phyloP scores from a whole-genome alignment of 2,113 vertebrate species.

The Passer domesticus region DNA sequence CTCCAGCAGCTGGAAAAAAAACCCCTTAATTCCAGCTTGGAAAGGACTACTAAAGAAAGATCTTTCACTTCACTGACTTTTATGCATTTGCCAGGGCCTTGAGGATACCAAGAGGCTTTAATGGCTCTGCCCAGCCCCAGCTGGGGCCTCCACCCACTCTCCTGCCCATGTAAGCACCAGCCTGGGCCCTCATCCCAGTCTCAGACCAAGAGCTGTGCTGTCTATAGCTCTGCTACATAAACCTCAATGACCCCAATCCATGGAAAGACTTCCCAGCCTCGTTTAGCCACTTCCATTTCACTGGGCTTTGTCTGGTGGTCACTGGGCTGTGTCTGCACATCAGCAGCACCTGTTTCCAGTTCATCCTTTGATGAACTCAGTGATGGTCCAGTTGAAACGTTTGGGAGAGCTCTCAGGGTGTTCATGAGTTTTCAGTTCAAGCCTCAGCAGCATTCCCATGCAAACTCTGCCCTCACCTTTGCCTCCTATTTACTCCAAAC shows the following conservation, averaged over 20 bases:
- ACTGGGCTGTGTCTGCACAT: background rate
- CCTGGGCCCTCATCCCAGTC: background rate
- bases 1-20: background rate
- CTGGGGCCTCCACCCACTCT: background rate
- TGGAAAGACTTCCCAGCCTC: background rate
- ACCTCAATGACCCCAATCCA: background rate
- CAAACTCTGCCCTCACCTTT: background rate
- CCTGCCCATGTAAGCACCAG: background rate
- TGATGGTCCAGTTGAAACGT: background rate
- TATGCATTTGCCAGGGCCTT: background rate
- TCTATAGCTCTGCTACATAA: background rate
- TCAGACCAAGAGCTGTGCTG: background rate
- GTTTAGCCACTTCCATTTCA: background rate
- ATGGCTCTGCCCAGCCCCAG: background rate
- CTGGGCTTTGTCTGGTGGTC: background rate
- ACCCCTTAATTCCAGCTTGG: background rate
- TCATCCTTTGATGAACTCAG: background rate
- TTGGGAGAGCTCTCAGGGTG: background rate
- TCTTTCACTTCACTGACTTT: background rate
- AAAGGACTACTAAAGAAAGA: background rate
- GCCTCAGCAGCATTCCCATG: background rate
- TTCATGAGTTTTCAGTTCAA: background rate
- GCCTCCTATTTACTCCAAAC: background rate
- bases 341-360: background rate
- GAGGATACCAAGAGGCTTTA: background rate